Conservation (phyloP, 2,797 vertebrate genomes). For the Poecile montanus region DNA sequence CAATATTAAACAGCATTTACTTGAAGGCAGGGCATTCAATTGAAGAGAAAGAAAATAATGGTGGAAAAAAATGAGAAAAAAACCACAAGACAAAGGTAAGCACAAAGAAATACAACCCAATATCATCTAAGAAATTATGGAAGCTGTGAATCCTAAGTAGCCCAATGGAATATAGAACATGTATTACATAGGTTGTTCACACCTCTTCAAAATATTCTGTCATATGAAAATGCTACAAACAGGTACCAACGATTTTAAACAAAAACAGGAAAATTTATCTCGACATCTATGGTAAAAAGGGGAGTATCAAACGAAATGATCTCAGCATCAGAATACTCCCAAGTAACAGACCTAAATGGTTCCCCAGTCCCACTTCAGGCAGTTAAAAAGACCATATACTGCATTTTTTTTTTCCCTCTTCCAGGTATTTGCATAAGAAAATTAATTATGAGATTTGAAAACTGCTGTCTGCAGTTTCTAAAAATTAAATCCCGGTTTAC, state of each 20-base stretch:
- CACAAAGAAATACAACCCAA: accelerated
- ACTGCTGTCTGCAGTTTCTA: neutral
- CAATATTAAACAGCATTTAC: neutral
- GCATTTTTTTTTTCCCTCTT: neutral
- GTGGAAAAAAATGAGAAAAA: neutral
- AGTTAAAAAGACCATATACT: neutral
- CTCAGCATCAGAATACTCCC: neutral
- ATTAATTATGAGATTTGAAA: neutral
- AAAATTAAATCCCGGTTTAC: neutral
- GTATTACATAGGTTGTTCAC: neutral
- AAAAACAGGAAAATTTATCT: neutral
- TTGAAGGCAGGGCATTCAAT: neutral
- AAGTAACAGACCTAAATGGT: neutral
- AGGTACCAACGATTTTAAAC: neutral
- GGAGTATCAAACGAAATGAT: neutral
- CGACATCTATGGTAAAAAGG: neutral
- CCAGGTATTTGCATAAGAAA: neutral
- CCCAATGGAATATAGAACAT: neutral
- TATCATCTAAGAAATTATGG: neutral
- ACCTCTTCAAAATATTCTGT: neutral
- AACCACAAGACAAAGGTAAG: neutral
- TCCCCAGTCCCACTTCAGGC: neutral
- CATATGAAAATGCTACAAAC: neutral
- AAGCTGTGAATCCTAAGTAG: neutral
- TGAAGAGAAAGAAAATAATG: neutral